Percentiles rank a stretch among this genome's conserved stretches.
Evolutionary conservation across 2,113 vertebrate species (phyloP).

Genomic region (Daphoenositta chrysoptera): DNA sequence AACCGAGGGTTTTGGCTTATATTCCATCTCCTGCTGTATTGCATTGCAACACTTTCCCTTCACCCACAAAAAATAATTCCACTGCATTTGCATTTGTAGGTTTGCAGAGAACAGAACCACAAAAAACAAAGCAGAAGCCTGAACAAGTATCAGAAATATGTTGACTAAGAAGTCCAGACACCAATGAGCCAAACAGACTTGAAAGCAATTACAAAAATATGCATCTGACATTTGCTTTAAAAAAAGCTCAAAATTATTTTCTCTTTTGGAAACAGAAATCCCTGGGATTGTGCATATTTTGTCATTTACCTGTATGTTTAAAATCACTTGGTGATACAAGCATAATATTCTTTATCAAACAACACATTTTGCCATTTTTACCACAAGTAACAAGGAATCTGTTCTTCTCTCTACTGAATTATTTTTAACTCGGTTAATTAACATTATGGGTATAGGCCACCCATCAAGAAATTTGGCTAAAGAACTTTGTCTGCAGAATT

Average conservation of each 20-base stretch:
- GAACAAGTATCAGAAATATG: neutral
- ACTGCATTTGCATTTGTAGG: neutral
- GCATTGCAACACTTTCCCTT: neutral
- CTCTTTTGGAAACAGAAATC: neutral
- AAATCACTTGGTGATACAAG: neutral
- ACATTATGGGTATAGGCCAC: neutral
- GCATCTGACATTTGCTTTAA: neutral
- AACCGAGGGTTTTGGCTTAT: neutral
- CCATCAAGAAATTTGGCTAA: neutral
- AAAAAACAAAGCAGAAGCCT: neutral
- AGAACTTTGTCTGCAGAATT: neutral
- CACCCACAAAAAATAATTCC: neutral
- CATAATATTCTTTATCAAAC: neutral
- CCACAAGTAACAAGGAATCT: neutral
- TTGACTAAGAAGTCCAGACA: neutral
- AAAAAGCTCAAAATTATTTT: neutral
- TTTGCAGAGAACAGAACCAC: neutral
- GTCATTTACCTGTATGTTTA: neutral
- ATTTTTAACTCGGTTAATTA: constrained; percentile 24
- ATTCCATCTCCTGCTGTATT: neutral
- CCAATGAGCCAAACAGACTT: neutral
- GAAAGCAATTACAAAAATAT: neutral
- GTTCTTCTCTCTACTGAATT: neutral
- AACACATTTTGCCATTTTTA: neutral
- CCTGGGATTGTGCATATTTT: neutral